These are phyloP conservation scores for Brotula barbata DNA, from an alignment of 2,797 vertebrate genomes.

Conservation along the genomic window DNA sequence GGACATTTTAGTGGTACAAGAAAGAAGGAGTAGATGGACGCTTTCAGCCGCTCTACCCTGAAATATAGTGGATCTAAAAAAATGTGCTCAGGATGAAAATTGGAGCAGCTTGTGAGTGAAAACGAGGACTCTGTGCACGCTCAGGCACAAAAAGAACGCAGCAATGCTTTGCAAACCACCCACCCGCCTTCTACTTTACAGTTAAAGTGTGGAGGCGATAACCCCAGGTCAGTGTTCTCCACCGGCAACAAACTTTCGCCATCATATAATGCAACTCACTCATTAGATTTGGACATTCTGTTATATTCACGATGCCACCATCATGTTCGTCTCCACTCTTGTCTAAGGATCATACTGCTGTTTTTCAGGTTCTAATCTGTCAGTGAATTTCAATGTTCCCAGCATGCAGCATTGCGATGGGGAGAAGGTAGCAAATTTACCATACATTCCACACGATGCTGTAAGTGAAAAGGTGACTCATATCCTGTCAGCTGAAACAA, in stretches of 20 bases:
- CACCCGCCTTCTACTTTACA: slow-evolving; percentile 23
- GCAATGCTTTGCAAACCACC: slow-evolving; percentile 32
- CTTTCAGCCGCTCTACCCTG: slow-evolving; percentile 9
- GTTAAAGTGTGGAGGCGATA: slow-evolving; percentile 22
- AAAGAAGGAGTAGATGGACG: neutral
- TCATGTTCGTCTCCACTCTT: slow-evolving; percentile 1
- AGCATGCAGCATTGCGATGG: too few relatives aligned
- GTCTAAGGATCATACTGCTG: neutral
- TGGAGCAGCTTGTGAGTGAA: slow-evolving; percentile 31
- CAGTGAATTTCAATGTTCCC: too few relatives aligned
- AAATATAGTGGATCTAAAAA: slow-evolving; percentile 9
- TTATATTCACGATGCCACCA: too few relatives aligned
- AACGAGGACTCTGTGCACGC: slow-evolving; percentile 9
- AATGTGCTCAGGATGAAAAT: slow-evolving; percentile 26
- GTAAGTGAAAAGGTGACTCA: too few relatives aligned
- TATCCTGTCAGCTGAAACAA: too few relatives aligned
- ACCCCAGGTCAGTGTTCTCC: slow-evolving; percentile 21
- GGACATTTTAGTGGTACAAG: neutral
- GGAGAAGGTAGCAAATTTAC: too few relatives aligned
- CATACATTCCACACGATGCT: too few relatives aligned
- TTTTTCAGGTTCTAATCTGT: too few relatives aligned
- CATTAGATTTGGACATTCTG: neutral
- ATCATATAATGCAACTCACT: slow-evolving; percentile 5
- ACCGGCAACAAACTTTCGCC: slow-evolving; percentile 1
- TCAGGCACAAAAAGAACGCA: slow-evolving; percentile 18